Evolutionary conservation across 2,888 invertebrate genomes (phyloP).

Genomic region (Mongoloraphidia duomilia): DNA sequence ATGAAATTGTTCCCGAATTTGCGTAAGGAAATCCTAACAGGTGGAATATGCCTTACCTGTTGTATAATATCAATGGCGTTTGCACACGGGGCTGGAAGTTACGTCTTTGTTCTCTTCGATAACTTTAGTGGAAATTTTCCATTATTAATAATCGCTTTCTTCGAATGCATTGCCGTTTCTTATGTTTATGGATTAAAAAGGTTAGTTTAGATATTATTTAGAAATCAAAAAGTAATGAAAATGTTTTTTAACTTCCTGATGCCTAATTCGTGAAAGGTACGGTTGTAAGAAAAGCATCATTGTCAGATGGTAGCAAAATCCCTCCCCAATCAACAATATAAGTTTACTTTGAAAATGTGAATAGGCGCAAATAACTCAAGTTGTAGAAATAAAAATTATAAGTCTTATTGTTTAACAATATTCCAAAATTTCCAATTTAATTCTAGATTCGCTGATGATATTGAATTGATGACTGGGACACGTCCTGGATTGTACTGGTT

Average conservation of each 20-base stretch:
- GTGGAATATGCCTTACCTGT: constrained; percentile 64
- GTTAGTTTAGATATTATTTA: constrained; percentile 38
- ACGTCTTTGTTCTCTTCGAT: constrained; percentile 85
- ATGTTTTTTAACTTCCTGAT: too few species aligned
- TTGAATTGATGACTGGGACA: constrained; percentile 86
- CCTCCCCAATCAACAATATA: too few species aligned
- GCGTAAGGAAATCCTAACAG: constrained; percentile 77
- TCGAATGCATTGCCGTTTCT: constrained; percentile 82
- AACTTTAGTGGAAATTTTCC: constrained; percentile 91
- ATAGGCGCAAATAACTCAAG: too few species aligned
- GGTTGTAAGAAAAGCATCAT: too few species aligned
- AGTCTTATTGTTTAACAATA: too few species aligned
- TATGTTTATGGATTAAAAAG: constrained; percentile 86
- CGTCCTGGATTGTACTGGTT: constrained; percentile 83
- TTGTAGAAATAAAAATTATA: too few species aligned
- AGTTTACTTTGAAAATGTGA: too few species aligned
- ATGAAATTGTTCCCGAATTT: constrained; percentile 87
- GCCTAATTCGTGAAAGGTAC: too few species aligned
- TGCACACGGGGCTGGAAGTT: constrained; percentile 86
- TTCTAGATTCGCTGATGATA: constrained; percentile 79
- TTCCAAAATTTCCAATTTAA: background rate
- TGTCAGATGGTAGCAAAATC: too few species aligned
- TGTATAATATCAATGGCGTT: constrained; percentile 79
- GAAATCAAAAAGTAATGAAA: too few species aligned
- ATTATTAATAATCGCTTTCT: constrained; percentile 80